phyloP scores from a whole-genome alignment of 2,888 invertebrate species.

The Harpalus rufipes region DNA sequence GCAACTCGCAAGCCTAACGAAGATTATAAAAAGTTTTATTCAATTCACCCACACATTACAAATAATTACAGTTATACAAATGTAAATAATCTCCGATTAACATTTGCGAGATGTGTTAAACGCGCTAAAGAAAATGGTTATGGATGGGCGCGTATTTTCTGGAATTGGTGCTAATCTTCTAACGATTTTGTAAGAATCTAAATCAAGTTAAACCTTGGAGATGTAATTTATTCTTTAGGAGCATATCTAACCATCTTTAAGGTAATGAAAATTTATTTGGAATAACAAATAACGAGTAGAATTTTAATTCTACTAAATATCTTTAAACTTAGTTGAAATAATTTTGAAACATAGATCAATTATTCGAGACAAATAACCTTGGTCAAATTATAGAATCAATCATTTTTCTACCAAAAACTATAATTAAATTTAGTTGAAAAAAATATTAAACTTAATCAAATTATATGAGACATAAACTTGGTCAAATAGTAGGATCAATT shows the following conservation, averaged over 20 bases:
- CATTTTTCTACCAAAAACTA: no score
- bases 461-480: no score
- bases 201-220: neutral
- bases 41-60: slow-evolving; percentile 19
- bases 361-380: no score
- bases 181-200: neutral
- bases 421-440: no score
- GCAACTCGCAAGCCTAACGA: slow-evolving; percentile 19
- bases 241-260: neutral
- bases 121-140: slow-evolving; percentile 17
- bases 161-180: neutral
- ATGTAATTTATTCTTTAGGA: neutral
- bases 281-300: neutral
- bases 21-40: slow-evolving; percentile 32
- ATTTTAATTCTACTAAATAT: no score
- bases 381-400: no score
- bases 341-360: no score
- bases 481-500: no score
- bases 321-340: no score
- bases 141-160: neutral
- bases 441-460: no score
- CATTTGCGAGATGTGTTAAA: slow-evolving; percentile 46
- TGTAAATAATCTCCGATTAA: slow-evolving; percentile 34
- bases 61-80: slow-evolving; percentile 50
- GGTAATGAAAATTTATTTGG: neutral